Percentiles rank a stretch among this genome's conserved stretches.
These are phyloP conservation scores for Lasioglossum calceatum DNA, from an alignment of 2,888 invertebrate genomes.

Conservation along the genomic window DNA sequence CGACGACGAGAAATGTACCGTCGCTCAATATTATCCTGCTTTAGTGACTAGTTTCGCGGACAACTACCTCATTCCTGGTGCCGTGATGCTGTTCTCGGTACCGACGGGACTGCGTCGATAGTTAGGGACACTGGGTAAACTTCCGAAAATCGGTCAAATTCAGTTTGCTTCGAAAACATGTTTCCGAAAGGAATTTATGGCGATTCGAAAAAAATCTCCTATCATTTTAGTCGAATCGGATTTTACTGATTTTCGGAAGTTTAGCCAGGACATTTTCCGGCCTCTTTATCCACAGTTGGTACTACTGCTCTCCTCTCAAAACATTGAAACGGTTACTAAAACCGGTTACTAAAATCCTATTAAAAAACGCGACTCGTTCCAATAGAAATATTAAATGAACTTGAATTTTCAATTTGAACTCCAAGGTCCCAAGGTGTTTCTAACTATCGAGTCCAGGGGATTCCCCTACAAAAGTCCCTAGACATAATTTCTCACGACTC, in stretches of 20 bases:
- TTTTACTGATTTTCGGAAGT: too few relatives aligned
- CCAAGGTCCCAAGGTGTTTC: neutral
- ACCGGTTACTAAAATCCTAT: neutral
- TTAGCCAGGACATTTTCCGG: neutral
- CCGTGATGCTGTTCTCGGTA: conserved; percentile 19
- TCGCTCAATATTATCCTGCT: conserved; percentile 38
- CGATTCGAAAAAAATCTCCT: too few relatives aligned
- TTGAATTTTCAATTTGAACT: neutral
- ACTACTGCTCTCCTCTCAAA: neutral
- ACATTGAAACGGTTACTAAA: neutral
- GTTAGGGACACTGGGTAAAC: neutral
- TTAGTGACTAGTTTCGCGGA: conserved; percentile 42
- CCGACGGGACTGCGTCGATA: conserved; percentile 31
- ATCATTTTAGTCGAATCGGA: too few relatives aligned
- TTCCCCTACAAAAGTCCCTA: neutral
- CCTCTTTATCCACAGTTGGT: neutral
- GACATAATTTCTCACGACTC: neutral
- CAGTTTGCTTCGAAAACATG: too few relatives aligned
- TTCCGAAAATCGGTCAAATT: too few relatives aligned
- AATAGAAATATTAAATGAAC: neutral
- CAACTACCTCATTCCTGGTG: conserved; percentile 58
- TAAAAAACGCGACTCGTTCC: neutral
- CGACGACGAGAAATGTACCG: conserved; percentile 52
- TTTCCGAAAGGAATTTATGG: too few relatives aligned
- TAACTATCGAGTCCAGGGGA: neutral